Evolutionary conservation across 2,113 vertebrate species (phyloP), one percentile per base, ranked within the genome.

Genomic region (Corythornis vintsioides): DNA sequence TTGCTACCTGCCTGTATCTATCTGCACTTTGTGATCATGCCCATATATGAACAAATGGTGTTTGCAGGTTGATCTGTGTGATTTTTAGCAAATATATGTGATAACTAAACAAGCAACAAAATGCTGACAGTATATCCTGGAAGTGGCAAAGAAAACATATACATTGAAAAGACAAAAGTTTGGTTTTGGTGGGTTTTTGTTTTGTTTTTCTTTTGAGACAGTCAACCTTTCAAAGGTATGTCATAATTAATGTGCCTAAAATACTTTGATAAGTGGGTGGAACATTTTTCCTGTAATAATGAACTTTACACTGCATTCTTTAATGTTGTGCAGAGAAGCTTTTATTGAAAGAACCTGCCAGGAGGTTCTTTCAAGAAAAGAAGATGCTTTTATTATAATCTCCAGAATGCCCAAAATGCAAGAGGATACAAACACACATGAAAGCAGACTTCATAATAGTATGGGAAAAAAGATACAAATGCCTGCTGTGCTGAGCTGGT

Each of bases 371-470:
- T 90, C 67, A 91, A 88, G 47, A 80, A 81, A 69, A 91, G 16
- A 76, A 92, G 90, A 90, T 76, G 28, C 19, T 97, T 95, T 95
- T 69, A 91, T 85, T 94, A 93, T 88, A 48, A 93, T 56, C 82
- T 94, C 66, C 56, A 75, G 67, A 86, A 57, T 92, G 90, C 77
- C 66, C 85, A 85, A 52, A 97, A 79, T 91, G 33, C 75, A 88
- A 15, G 3, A 7, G 65, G 45, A 48, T 87, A 66, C 67, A 86
- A 95, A 94, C 72, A 95, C 28, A 78, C 31, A 92, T 83, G 56
- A 96, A 96, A 96, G 77, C 15, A 85, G 61, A 93, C 10, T 91
- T 81, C n/a, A 52, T 61, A 90, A 93, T 84, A 94, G 57, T 75
- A 82, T 21, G 76, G 80, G 65, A 28, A 80, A 50, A 81, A 91